phyloP scores from a whole-genome alignment of 2,797 vertebrate species.

The Sebastes minor region DNA sequence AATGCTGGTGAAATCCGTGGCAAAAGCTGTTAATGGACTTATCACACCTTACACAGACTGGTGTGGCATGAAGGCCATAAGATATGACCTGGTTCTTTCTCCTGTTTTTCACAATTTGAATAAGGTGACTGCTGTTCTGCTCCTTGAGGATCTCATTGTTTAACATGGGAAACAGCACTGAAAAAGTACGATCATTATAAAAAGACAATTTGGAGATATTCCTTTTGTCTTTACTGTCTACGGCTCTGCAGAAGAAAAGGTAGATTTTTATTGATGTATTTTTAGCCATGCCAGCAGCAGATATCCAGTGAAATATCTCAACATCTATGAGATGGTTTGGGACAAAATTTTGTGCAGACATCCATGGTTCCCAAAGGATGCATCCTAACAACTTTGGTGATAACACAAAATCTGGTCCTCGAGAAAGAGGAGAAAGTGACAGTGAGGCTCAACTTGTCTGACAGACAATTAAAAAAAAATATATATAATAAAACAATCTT shows the following conservation, averaged over 20 bases:
- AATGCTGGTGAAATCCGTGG: conserved; percentile 25
- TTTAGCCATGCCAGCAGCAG: neutral
- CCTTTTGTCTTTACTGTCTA: neutral
- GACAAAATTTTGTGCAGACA: neutral
- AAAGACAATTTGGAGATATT: neutral
- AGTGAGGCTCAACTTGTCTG: neutral
- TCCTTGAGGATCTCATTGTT: neutral
- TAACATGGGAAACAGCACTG: too few relatives aligned
- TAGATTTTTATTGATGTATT: neutral
- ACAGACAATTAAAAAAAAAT: neutral
- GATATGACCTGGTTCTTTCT: conserved; percentile 16
- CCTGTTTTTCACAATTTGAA: neutral
- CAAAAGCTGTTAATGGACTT: conserved; percentile 56
- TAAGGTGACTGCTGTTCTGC: neutral
- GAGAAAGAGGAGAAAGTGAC: neutral
- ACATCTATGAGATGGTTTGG: neutral
- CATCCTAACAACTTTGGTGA: neutral
- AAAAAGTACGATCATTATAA: neutral
- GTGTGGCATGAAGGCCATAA: neutral
- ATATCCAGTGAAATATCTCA: neutral
- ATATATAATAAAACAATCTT: conserved; percentile 4
- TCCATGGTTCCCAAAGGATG: neutral
- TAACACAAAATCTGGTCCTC: neutral
- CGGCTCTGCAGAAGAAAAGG: neutral
- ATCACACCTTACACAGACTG: conserved; percentile 8